These are phyloP conservation scores for Ellobius talpinus DNA, from an alignment of 2,113 vertebrate genomes.

Conservation along the genomic window DNA sequence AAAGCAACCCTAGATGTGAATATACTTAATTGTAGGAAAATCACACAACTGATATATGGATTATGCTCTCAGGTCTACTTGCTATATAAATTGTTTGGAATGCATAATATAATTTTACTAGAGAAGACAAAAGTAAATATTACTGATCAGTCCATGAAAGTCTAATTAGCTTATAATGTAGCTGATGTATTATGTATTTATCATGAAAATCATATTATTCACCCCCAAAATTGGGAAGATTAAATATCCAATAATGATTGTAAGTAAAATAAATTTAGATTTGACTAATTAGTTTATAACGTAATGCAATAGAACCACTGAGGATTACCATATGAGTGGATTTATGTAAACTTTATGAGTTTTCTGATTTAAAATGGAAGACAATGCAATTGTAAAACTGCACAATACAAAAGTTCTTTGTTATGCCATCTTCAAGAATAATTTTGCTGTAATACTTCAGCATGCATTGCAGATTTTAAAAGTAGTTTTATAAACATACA, in stretches of 20 bases:
- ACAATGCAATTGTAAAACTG: neutral
- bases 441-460: neutral
- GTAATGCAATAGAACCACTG: conserved; percentile 7
- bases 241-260: conserved; percentile 70
- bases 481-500: neutral
- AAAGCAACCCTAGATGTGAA: neutral
- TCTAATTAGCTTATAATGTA: conserved; percentile 77
- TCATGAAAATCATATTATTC: conserved; percentile 73
- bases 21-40: conserved; percentile 22
- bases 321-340: conserved; percentile 25
- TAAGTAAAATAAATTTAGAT: conserved; percentile 75
- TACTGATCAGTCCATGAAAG: conserved; percentile 65
- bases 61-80: conserved; percentile 27
- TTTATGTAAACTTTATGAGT: conserved; percentile 45
- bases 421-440: neutral
- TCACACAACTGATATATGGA: conserved; percentile 23
- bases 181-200: conserved; percentile 68
- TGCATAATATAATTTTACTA: conserved; percentile 64
- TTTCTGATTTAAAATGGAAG: conserved; percentile 55
- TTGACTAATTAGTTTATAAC: conserved; percentile 73
- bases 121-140: conserved; percentile 61
- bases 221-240: conserved; percentile 65
- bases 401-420: neutral
- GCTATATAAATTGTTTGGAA: conserved; percentile 62
- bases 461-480: neutral